phyloP scores from a whole-genome alignment of 2,113 vertebrate genomes.

The Dermatemys mawii region DNA sequence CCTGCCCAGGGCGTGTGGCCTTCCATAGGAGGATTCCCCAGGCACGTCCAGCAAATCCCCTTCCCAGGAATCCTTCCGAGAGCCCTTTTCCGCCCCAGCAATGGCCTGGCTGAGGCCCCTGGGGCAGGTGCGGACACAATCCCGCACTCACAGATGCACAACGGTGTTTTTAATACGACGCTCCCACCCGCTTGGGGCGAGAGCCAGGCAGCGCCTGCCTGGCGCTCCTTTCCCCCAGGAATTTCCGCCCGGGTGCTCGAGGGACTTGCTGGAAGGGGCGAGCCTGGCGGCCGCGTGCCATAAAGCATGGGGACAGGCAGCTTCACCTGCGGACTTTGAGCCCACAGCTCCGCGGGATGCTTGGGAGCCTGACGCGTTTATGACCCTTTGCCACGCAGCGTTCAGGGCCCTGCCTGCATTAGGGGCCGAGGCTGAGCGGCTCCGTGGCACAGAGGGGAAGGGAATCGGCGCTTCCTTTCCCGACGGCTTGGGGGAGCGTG shows the following conservation, averaged over 20 bases:
- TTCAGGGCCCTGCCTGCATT: neutral
- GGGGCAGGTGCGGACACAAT: no score
- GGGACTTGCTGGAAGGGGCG: neutral
- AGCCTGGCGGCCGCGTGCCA: neutral
- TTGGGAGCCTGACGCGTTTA: neutral
- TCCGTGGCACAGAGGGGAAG: neutral
- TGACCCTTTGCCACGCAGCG: neutral
- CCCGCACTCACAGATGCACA: no score
- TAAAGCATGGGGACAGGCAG: neutral
- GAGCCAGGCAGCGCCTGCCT: no score
- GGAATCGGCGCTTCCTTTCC: neutral
- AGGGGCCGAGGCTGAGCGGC: neutral
- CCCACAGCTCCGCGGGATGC: neutral
- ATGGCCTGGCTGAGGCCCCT: no score
- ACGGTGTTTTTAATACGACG: no score
- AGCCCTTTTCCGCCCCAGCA: no score
- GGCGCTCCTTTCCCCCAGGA: no score
- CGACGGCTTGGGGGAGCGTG: no score
- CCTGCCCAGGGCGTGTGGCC: neutral
- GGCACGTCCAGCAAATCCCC: no score
- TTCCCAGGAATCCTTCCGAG: no score
- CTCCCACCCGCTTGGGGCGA: no score
- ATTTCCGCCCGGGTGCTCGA: neutral
- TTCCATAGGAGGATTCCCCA: no score
- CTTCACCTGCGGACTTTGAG: neutral